Evolutionary conservation across 37 sponge, comb jelly and placozoan species (phyloP).

Genomic region (Lycopodina hypogea): DNA sequence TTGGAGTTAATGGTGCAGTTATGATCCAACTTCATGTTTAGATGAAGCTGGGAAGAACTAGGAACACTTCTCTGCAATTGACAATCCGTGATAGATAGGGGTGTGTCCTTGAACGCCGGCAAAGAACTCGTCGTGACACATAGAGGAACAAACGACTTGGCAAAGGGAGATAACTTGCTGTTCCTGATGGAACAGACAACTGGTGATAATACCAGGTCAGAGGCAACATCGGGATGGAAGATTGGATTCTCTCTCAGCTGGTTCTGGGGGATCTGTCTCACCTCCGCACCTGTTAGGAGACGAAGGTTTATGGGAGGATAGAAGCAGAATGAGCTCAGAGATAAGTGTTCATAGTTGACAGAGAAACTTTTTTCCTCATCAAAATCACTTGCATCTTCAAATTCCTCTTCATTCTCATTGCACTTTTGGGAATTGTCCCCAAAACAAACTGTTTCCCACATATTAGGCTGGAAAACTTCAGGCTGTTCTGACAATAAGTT

Average conservation of each 20-base stretch:
- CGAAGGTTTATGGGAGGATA: not conserved
- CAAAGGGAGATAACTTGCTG: slow-evolving; percentile 19
- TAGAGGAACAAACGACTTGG: slow-evolving; percentile 12
- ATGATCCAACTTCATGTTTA: too few species aligned
- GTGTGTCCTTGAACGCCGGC: too few species aligned
- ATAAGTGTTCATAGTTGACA: not conserved
- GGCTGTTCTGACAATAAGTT: not conserved
- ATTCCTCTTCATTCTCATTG: not conserved
- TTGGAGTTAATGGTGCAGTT: too few species aligned
- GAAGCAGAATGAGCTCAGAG: slow-evolving; percentile 2
- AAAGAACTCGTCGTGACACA: too few species aligned
- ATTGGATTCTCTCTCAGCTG: not conserved
- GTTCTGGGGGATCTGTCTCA: not conserved
- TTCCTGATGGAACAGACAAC: not conserved
- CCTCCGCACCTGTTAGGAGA: not conserved
- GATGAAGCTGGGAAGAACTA: too few species aligned
- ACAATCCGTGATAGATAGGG: too few species aligned
- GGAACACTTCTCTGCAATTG: not conserved
- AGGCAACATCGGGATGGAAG: not conserved
- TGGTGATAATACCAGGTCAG: not conserved
- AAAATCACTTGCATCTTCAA: not conserved
- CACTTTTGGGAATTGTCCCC: not conserved
- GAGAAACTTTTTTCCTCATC: not conserved
- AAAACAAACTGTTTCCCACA: not conserved
- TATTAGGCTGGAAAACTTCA: not conserved